A percentile compares a stretch with the other conserved stretches of the same genome.
Evolutionary conservation across 2,113 vertebrate genomes (phyloP).

Genomic region (Trematocara marginatum): DNA sequence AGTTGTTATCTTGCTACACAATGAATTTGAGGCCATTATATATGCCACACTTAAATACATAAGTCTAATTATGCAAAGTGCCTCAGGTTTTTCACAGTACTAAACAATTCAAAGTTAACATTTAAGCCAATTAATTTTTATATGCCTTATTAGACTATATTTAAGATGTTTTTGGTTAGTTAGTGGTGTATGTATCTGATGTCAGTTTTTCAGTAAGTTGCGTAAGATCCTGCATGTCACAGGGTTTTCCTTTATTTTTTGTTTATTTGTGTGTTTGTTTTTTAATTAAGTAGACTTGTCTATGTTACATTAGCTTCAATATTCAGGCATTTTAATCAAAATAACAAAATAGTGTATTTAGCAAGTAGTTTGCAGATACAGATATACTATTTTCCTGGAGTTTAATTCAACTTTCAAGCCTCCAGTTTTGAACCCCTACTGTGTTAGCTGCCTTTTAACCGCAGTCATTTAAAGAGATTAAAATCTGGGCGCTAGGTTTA

Average conservation of each 20-base stretch:
- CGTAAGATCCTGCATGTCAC: not conserved
- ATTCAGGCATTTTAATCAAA: not conserved
- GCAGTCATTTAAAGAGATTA: slow-evolving; percentile 47
- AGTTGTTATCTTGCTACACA: not conserved
- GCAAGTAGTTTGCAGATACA: not conserved
- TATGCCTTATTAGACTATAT: not conserved
- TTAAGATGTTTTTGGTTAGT: not conserved
- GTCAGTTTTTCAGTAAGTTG: not conserved
- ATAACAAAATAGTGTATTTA: not conserved
- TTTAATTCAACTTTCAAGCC: not conserved
- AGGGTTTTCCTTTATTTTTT: not conserved
- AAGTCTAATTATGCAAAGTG: not conserved
- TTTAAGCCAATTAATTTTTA: not conserved
- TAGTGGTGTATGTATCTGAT: not conserved
- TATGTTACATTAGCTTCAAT: not conserved
- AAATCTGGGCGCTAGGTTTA: slow-evolving; percentile 1
- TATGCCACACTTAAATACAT: not conserved
- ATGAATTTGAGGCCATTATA: not conserved
- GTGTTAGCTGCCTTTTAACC: slow-evolving; percentile 9
- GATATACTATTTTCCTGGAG: not conserved
- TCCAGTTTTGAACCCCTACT: not conserved
- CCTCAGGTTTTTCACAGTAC: not conserved
- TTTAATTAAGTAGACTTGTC: not conserved
- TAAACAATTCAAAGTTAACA: not conserved
- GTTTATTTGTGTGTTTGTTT: not conserved